Evolutionary conservation across 2,888 invertebrate species (phyloP).

Genomic region (Phorcus lineatus): DNA sequence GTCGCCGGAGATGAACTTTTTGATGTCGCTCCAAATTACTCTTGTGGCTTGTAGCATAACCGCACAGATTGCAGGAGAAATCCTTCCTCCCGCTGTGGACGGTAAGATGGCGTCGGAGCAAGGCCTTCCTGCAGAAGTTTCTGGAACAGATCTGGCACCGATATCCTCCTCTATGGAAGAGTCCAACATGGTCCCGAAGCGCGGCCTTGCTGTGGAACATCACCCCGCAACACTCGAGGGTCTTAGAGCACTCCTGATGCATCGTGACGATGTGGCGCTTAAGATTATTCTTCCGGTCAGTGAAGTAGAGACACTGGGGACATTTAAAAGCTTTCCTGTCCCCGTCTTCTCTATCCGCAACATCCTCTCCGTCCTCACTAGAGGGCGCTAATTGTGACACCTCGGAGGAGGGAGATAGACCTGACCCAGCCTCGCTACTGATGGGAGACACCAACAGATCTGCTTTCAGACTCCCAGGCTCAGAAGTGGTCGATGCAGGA

Average conservation of each 20-base stretch:
- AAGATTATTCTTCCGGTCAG: conserved; percentile 75
- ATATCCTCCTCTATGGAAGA: conserved; percentile 75
- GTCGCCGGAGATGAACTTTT: conserved; percentile 61
- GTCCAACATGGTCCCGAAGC: conserved; percentile 73
- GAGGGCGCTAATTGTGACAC: background rate
- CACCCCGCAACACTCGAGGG: conserved; percentile 73
- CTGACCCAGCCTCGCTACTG: background rate
- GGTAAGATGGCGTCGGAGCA: conserved; percentile 75
- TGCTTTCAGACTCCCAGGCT: background rate
- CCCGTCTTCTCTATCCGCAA: background rate
- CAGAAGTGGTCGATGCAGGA: too few relatives aligned
- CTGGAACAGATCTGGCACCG: conserved; percentile 73
- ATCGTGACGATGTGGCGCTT: conserved; percentile 75
- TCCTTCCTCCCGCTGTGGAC: conserved; percentile 77
- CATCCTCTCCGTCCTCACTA: background rate
- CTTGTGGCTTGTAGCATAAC: conserved; percentile 76
- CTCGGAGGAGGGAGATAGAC: background rate
- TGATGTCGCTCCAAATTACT: conserved; percentile 76
- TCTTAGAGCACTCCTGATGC: conserved; percentile 71
- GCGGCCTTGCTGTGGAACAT: conserved; percentile 74
- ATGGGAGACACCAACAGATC: background rate
- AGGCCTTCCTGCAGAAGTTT: conserved; percentile 75
- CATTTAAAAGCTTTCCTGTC: conserved; percentile 54
- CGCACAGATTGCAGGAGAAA: conserved; percentile 74
- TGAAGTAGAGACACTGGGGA: conserved; percentile 70